Base-by-base conservation (phyloP, 2,888 invertebrate genomes). In the Drosophila atroscutellata region DNA sequence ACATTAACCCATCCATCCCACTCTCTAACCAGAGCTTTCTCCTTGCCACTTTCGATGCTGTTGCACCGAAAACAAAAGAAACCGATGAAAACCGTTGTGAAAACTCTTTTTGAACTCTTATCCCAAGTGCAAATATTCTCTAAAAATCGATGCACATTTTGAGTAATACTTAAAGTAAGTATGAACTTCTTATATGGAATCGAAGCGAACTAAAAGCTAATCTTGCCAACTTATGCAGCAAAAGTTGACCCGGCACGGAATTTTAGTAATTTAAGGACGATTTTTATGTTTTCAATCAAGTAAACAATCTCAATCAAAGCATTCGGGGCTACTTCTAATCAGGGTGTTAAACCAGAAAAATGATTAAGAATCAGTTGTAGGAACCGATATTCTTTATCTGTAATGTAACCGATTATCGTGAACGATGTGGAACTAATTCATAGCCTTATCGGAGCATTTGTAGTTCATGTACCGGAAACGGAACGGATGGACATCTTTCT, bases 11-110 rank as follows among this genome's bases (percentile, higher is more conserved):
- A 2, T 9, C 9, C 15, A 13, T 26, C n/a, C 18, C 11, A n/a
- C 42, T 56, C 13, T 15, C 24, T 45, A 24, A 45, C 20, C 24
- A 45, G 24, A 2, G 2, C 45, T 15, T 45, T 24, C 45, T 45
- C 24, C 45, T 24, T 45, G 45, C 18, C 45, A 45, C 45, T 45
- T 45, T 24, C 45, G 45, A 45, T 45, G 45, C 45, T 45, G 24
- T 7, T 45, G 24, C 45, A 45, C 45, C 8, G 45, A 45, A 45
- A 45, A 24, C 15, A 24, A 24, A 45, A 45, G 24, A 45, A 24
- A 45, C 20, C 42, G 42, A 20, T 20, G 42, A 45, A 20, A 45
- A 45, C 13, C 42, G 20, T 42, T 45, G 15, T 45, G 24, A 24
- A 45, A 24, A 45, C 15, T 24, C 7, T 24, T 24, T 45, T 45